Percentiles rank a stretch among this genome's conserved stretches.
These are phyloP conservation scores for Ellobium chinense DNA, from an alignment of 2,888 invertebrate genomes.

Conservation along the genomic window DNA sequence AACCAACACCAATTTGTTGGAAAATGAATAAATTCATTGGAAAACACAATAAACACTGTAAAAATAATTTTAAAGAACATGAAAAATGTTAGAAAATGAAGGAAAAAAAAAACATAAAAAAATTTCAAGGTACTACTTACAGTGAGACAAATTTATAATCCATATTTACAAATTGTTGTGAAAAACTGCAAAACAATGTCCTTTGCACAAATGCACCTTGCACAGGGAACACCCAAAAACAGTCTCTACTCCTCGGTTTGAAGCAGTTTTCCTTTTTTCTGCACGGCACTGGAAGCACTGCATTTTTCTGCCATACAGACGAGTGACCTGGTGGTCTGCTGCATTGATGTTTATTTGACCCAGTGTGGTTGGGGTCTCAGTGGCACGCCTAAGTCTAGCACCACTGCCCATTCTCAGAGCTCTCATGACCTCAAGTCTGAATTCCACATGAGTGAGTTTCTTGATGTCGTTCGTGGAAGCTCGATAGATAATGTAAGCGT, in stretches of 20 bases:
- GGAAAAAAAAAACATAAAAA: background rate
- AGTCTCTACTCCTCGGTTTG: constrained; percentile 12
- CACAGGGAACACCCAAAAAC: constrained; percentile 30
- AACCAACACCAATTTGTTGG: background rate
- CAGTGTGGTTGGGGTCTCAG: background rate
- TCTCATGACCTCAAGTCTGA: no score
- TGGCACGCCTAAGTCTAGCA: background rate
- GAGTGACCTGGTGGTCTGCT: constrained; percentile 10
- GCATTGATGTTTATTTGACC: background rate
- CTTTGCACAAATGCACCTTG: constrained; percentile 32
- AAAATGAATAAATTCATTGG: background rate
- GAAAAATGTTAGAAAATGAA: background rate
- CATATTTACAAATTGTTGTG: background rate
- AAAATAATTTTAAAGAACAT: background rate
- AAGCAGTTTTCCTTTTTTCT: background rate
- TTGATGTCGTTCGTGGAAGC: no score
- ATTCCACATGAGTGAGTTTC: background rate
- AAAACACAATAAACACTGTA: background rate
- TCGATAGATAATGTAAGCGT: background rate
- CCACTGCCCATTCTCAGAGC: background rate
- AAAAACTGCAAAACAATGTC: constrained; percentile 21
- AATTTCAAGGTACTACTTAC: background rate
- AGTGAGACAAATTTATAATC: background rate
- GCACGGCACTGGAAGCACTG: constrained; percentile 7
- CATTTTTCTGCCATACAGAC: constrained; percentile 7